These are phyloP conservation scores for Pseudomugil gertrudae DNA, from an alignment of 2,797 vertebrate genomes.

Conservation along the genomic window DNA sequence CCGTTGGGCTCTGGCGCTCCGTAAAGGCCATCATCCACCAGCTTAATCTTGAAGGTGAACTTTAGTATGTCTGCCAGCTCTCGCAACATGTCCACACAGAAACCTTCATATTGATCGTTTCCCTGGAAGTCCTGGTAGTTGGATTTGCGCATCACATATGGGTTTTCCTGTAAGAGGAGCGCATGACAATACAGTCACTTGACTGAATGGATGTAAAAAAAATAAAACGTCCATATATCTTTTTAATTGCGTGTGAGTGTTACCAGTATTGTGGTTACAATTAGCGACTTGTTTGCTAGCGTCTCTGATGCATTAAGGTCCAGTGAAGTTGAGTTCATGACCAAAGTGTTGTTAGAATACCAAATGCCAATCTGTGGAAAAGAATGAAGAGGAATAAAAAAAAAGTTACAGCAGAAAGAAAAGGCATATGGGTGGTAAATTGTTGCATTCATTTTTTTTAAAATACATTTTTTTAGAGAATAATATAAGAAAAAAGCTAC, in stretches of 20 bases:
- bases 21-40: slow-evolving; percentile 91
- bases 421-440: neutral
- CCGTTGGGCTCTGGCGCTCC: slow-evolving; percentile 91
- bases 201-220: neutral
- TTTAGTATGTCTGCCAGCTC: slow-evolving; percentile 88
- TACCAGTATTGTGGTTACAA: slow-evolving; percentile 93
- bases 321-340: slow-evolving; percentile 90
- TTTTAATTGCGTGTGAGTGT: slow-evolving; percentile 29
- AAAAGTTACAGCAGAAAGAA: too few species aligned
- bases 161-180: slow-evolving; percentile 84
- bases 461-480: neutral
- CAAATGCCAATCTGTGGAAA: slow-evolving; percentile 86
- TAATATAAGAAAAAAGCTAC: neutral
- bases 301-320: slow-evolving; percentile 89
- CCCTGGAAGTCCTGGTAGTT: slow-evolving; percentile 85
- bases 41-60: slow-evolving; percentile 89
- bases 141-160: slow-evolving; percentile 89
- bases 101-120: slow-evolving; percentile 89
- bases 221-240: fast-evolving
- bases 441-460: neutral
- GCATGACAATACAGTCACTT: neutral
- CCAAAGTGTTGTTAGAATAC: slow-evolving; percentile 91
- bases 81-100: slow-evolving; percentile 93
- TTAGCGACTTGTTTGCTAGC: slow-evolving; percentile 89
- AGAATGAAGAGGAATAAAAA: neutral